A percentile compares a stretch with the other conserved stretches of the same genome.
phyloP scores from a whole-genome alignment of 2,797 vertebrate genomes.

The Helarctos malayanus region DNA sequence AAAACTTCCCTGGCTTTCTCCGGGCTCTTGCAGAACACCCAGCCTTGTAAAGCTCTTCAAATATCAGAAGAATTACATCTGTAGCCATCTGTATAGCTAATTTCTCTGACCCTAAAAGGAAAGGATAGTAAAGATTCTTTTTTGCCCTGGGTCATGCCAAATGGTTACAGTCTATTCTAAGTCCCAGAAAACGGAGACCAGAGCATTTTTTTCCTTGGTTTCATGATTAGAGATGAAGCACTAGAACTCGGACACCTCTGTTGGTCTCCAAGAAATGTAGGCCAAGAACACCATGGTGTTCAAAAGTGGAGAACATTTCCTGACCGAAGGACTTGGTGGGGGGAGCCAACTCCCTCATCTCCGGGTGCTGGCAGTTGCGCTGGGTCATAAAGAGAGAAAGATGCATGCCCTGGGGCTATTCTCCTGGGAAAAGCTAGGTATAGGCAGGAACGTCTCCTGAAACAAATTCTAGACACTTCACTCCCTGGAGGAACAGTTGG shows the following conservation, averaged over 20 bases:
- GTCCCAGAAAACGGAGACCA: background rate
- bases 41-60: background rate
- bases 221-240: background rate
- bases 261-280: background rate
- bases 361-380: background rate
- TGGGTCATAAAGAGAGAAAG: background rate
- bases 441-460: too few relatives aligned
- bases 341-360: too few relatives aligned
- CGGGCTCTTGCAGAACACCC: rapidly evolving
- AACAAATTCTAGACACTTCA: background rate
- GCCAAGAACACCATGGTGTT: too few relatives aligned
- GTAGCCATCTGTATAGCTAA: too few relatives aligned
- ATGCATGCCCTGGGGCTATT: too few relatives aligned
- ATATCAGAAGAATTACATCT: too few relatives aligned
- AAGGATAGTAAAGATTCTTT: background rate
- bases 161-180: too few relatives aligned
- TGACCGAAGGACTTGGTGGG: background rate
- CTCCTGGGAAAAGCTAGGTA: too few relatives aligned
- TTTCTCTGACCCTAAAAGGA: background rate
- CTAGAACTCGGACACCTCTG: background rate
- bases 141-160: background rate
- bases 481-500: background rate
- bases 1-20: background rate
- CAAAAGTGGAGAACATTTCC: background rate
- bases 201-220: too few relatives aligned